Conservation (phyloP, 2,113 vertebrate genomes). For the Egretta garzetta region DNA sequence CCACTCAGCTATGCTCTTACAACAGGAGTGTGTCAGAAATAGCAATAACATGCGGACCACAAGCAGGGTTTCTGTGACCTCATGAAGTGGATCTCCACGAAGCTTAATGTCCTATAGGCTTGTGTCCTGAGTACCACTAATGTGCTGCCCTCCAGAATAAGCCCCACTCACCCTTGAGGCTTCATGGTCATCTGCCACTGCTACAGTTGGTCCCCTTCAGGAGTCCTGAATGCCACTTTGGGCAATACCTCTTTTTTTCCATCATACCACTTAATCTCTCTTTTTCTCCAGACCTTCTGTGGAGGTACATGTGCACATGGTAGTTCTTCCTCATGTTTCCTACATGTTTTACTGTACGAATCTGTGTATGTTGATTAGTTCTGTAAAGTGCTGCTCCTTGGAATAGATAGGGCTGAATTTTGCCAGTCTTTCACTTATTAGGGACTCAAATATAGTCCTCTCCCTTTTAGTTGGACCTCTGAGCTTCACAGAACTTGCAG, state of each 20-base stretch:
- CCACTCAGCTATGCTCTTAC: background rate
- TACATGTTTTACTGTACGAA: background rate
- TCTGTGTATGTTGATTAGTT: background rate
- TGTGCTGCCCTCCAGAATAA: background rate
- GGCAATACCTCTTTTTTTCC: background rate
- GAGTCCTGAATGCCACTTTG: background rate
- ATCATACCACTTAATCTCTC: background rate
- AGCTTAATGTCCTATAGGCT: background rate
- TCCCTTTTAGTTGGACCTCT: background rate
- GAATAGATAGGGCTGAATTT: background rate
- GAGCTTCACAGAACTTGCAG: background rate
- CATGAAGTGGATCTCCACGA: background rate
- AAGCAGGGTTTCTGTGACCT: background rate
- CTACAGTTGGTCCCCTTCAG: background rate
- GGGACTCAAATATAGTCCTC: background rate
- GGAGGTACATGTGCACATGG: background rate
- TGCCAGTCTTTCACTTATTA: background rate
- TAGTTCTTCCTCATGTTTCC: background rate
- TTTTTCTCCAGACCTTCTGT: background rate
- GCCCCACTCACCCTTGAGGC: background rate
- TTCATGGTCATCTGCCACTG: background rate
- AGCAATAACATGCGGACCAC: background rate
- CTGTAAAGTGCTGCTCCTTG: background rate
- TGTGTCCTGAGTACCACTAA: background rate
- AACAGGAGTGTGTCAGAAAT: background rate